These are phyloP conservation scores for Dendroctonus valens DNA, from an alignment of 1,140 invertebrate genomes.

Conservation along the genomic window DNA sequence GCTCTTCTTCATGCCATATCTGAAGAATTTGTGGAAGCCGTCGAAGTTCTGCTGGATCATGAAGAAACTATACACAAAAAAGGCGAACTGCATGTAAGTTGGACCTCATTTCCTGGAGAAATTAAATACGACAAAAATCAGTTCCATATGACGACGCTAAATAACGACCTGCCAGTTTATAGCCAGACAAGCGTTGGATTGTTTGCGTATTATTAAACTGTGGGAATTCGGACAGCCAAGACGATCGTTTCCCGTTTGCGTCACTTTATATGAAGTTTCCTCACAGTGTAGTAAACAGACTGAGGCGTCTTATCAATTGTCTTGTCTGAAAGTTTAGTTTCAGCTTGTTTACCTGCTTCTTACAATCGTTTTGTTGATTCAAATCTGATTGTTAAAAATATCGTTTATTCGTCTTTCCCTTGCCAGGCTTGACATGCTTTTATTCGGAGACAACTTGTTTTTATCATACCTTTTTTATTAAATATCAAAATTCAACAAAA, in stretches of 20 bases:
- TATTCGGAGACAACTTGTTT: too few species aligned
- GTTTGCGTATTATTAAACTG: constrained; percentile 13
- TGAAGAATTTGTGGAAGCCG: constrained; percentile 97
- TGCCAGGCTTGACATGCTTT: too few species aligned
- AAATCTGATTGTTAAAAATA: too few species aligned
- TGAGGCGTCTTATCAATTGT: not conserved
- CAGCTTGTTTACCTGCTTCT: too few species aligned
- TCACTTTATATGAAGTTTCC: constrained; percentile 7
- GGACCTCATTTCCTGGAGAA: constrained; percentile 1
- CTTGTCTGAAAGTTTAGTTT: not conserved
- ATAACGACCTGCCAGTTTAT: constrained; percentile 7
- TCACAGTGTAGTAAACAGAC: not conserved
- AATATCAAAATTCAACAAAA: too few species aligned
- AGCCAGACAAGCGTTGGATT: constrained; percentile 6
- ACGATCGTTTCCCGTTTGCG: constrained; percentile 9
- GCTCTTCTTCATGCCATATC: constrained; percentile 95
- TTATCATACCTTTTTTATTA: too few species aligned
- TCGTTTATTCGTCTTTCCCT: too few species aligned
- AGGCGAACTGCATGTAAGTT: constrained; percentile 79
- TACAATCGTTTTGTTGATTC: too few species aligned
- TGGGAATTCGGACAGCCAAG: constrained; percentile 3
- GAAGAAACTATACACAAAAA: constrained; percentile 78
- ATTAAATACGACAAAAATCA: not conserved
- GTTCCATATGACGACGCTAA: not conserved
- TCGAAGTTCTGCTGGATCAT: constrained; percentile 91